These are phyloP conservation scores for Callospermophilus lateralis DNA, from an alignment of 2,113 vertebrate species.

Conservation along the genomic window DNA sequence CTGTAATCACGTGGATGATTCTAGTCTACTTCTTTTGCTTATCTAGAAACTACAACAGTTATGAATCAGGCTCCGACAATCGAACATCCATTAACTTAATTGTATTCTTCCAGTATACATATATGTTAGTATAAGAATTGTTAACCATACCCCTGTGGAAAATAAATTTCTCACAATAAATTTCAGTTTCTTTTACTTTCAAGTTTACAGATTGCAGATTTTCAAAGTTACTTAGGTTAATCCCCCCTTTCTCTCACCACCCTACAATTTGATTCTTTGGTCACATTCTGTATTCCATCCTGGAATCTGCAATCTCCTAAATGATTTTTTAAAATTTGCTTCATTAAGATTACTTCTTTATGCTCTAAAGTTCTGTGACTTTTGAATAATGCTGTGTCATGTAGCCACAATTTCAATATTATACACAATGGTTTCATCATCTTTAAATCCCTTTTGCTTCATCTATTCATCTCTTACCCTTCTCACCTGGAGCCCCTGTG, in stretches of 20 bases:
- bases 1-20: neutral
- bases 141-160: neutral
- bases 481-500: neutral
- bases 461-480: neutral
- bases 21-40: neutral
- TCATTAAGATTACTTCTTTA: slow-evolving; percentile 28
- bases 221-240: slow-evolving; percentile 19
- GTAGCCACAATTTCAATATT: neutral
- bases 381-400: slow-evolving; percentile 9
- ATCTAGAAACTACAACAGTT: slow-evolving; percentile 21
- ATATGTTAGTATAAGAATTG: neutral
- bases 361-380: neutral
- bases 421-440: slow-evolving; percentile 1
- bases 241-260: neutral
- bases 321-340: slow-evolving; percentile 30
- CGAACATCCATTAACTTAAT: neutral
- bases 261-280: slow-evolving; percentile 26
- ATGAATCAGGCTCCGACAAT: neutral
- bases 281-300: slow-evolving; percentile 18
- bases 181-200: neutral
- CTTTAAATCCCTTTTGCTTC: neutral
- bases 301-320: neutral
- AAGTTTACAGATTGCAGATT: neutral
- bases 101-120: neutral
- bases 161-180: neutral